Percentiles rank a stretch among this genome's conserved stretches.
These are phyloP conservation scores for Ctenomys sociabilis DNA, from an alignment of 2,113 vertebrate species.

Conservation along the genomic window DNA sequence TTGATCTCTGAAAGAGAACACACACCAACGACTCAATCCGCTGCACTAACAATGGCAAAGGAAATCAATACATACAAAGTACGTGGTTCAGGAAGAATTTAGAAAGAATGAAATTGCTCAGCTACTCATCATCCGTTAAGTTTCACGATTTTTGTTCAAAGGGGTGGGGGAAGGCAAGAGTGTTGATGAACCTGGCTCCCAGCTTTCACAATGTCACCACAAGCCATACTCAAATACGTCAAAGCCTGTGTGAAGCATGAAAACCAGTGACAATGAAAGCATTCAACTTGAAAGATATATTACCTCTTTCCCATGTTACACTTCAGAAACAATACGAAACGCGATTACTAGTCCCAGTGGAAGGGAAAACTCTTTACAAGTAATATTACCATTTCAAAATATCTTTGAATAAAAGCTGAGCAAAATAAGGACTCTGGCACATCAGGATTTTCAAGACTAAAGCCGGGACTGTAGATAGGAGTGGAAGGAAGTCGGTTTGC, in stretches of 20 bases:
- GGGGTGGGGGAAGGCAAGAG: neutral
- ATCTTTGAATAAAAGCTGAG: conserved; percentile 56
- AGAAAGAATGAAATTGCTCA: conserved; percentile 63
- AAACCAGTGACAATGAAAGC: conserved; percentile 72
- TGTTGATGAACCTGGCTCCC: conserved; percentile 38
- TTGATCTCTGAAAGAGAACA: conserved; percentile 74
- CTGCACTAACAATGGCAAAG: conserved; percentile 66
- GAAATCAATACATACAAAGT: conserved; percentile 74
- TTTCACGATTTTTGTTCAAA: conserved; percentile 62
- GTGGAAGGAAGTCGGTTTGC: neutral
- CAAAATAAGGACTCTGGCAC: conserved; percentile 69
- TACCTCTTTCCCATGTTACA: conserved; percentile 54
- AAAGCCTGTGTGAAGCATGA: conserved; percentile 72
- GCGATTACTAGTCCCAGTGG: conserved; percentile 64
- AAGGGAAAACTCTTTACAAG: conserved; percentile 46
- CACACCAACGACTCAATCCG: conserved; percentile 44
- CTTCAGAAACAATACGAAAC: conserved; percentile 68
- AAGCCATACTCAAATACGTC: conserved; percentile 72
- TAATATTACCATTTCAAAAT: conserved; percentile 71
- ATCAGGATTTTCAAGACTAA: conserved; percentile 44
- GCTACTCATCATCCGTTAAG: conserved; percentile 46
- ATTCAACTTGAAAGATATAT: conserved; percentile 63
- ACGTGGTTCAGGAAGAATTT: conserved; percentile 66
- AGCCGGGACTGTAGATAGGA: conserved; percentile 4
- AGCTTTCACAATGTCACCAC: conserved; percentile 57